Conservation (phyloP, 2,888 invertebrate genomes). For the Emmelina monodactyla region DNA sequence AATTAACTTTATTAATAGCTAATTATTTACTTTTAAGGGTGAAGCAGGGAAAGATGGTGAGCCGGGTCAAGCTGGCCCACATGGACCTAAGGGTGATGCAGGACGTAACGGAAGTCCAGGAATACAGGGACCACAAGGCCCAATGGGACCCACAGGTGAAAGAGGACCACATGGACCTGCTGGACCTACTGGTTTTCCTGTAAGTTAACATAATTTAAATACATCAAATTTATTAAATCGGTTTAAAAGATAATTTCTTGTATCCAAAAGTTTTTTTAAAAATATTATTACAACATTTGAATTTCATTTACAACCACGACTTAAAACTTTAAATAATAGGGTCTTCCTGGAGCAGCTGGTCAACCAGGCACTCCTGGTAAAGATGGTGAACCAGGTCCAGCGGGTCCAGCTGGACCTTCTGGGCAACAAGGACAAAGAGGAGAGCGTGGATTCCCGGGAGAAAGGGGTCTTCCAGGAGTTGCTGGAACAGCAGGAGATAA, state of each 20-base stretch:
- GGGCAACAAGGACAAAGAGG: conserved; percentile 71
- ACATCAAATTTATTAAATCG: conserved; percentile 1
- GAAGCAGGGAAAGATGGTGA: conserved; percentile 84
- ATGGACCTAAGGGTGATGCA: conserved; percentile 80
- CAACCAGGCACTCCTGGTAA: conserved; percentile 79
- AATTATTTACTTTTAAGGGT: conserved; percentile 48
- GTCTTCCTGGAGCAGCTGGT: conserved; percentile 78
- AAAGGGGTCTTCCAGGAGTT: conserved; percentile 74
- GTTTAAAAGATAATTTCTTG: background rate
- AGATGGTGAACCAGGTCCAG: conserved; percentile 78
- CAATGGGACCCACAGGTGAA: conserved; percentile 75
- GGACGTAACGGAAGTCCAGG: conserved; percentile 83
- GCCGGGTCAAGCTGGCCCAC: conserved; percentile 74
- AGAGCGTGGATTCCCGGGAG: conserved; percentile 77
- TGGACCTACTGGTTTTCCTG: conserved; percentile 84
- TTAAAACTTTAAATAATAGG: conserved; percentile 49
- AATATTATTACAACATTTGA: background rate
- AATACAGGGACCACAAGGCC: conserved; percentile 75
- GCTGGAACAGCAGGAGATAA: conserved; percentile 71
- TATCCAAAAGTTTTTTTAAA: background rate
- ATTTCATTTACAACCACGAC: too few relatives aligned
- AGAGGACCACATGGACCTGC: conserved; percentile 78
- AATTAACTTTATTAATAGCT: background rate
- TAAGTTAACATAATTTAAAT: conserved; percentile 27
- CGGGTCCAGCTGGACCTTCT: conserved; percentile 70